Evolutionary conservation across 2,888 invertebrate genomes (phyloP).

Genomic region (Lottia gigantea): DNA sequence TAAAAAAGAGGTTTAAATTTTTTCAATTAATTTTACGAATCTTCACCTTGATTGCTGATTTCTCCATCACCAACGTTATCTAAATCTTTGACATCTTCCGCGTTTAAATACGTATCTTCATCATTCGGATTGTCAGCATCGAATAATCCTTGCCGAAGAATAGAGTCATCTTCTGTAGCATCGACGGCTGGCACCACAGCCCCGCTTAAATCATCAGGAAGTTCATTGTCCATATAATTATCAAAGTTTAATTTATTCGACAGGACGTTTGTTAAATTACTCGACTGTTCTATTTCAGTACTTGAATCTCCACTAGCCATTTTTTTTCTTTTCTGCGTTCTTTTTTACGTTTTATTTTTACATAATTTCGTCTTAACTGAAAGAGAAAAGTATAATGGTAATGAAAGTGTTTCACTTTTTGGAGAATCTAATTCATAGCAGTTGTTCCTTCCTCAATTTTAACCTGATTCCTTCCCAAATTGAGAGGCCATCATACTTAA

Average conservation of each 20-base stretch:
- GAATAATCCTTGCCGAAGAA: constrained; percentile 1
- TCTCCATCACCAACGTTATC: constrained; percentile 19
- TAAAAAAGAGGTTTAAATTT: no score
- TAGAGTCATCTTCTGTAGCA: constrained; percentile 28
- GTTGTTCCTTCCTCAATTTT: no score
- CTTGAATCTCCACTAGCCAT: background rate
- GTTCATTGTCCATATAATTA: background rate
- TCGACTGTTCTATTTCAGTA: background rate
- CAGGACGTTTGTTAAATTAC: background rate
- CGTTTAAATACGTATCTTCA: constrained; percentile 29
- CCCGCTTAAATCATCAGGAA: background rate
- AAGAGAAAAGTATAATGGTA: no score
- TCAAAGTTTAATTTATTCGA: background rate
- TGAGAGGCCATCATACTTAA: no score
- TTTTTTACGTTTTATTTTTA: no score
- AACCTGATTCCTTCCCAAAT: no score
- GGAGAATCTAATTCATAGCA: no score
- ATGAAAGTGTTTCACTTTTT: no score
- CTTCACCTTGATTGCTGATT: constrained; percentile 25
- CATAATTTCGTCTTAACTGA: no score
- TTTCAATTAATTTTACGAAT: constrained; percentile 22
- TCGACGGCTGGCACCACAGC: constrained; percentile 4
- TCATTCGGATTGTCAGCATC: constrained; percentile 29
- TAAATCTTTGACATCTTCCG: constrained; percentile 25
- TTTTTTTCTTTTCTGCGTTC: background rate